Conservation (phyloP, 1,140 invertebrate species). For the Drosophila melanogaster region Release_6_plus_ISO1_MT NT_033779.5:8405501-8406000, state of each 20-base stretch:
- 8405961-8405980: constrained; percentile 98
- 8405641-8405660: constrained; percentile 99
- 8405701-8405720: constrained; percentile 99
- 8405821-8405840: background rate
- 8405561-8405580: constrained; percentile 99
- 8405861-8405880: too few relatives aligned
- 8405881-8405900: background rate
- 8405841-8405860: background rate
- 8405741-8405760: constrained; percentile 99
- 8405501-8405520: constrained; percentile 97
- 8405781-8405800: constrained; percentile 19
- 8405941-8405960: constrained; percentile 99
- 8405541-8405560: constrained; percentile 99
- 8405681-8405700: constrained; percentile 99
- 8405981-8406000: constrained; percentile 99
- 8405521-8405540: constrained; percentile 99
- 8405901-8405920: constrained; percentile 54
- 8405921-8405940: constrained; percentile 99
- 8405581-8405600: constrained; percentile 99
- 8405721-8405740: constrained; percentile 99
- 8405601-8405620: constrained; percentile 99
- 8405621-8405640: constrained; percentile 99
- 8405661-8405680: constrained; percentile 98
- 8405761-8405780: constrained; percentile 99
- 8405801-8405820: background rate